Base-by-base conservation (phyloP, 2,888 invertebrate species). In the Drosophila vallismaia region DNA sequence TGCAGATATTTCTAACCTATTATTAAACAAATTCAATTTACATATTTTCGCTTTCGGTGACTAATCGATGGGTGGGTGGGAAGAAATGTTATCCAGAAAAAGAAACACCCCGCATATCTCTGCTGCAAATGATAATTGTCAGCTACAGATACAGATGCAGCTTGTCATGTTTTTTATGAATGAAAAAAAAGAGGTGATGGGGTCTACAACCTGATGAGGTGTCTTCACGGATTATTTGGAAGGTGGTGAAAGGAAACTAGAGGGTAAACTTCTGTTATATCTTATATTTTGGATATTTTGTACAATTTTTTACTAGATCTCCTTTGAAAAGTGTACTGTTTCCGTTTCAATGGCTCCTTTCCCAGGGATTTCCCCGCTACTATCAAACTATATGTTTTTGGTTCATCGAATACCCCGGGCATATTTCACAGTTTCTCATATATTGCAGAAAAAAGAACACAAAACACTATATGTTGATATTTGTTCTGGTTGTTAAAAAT, bases 401-500 rank as follows among this genome's bases (percentile, higher is more conserved):
- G 76, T 53, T 63, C 68, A 84, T 71, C 29, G 29, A 24, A 9
- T 14, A n/a, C 10, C 29, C 52, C 19, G 8, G 28, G 14, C 44
- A 64, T 52, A 12, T 79, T 79, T 79, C 72, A 70, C 52, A 62
- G 59, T 1, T 9, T 42, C 19, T 9, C 40, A 79, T 71, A 71
- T 80, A 73, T 59, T 52, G 19, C 48, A 52, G 24, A 45, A 60
- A 70, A 49, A 49, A 57, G 50, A 63, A 45, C 59, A 62, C 67
- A 68, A 71, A 77, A 26, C 19, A 36, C 14, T 56, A 59, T 59
- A 52, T 52, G 59, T 57, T 83, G 86, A 81, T 81, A 79, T 81
- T 79, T 69, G 77, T 77, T 79, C 73, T 79, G 77, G 68, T 83
- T 86, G 36, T 86, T 81, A 86, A 77, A 86, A 86, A 81, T 86